phyloP scores from a whole-genome alignment of 2,113 vertebrate genomes.

The Cephalopholis sonnerati region DNA sequence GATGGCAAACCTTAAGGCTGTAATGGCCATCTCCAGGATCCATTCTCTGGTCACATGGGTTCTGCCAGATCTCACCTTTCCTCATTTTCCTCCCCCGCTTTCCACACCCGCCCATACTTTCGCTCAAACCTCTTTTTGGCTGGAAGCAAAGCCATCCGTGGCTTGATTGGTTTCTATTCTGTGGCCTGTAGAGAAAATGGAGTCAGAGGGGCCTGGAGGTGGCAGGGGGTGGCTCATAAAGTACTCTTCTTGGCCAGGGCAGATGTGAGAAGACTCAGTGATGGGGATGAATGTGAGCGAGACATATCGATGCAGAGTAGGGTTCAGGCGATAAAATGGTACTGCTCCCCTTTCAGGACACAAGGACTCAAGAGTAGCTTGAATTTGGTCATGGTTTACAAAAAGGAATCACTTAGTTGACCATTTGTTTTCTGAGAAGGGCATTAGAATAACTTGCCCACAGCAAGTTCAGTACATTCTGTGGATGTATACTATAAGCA shows the following conservation, averaged over 20 bases:
- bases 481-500: neutral
- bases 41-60: slow-evolving; percentile 53
- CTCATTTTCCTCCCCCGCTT: neutral
- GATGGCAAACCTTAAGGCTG: slow-evolving; percentile 56
- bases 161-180: slow-evolving; percentile 78
- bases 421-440: slow-evolving; percentile 19
- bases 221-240: slow-evolving; percentile 37
- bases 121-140: slow-evolving; percentile 27
- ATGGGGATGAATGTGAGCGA: slow-evolving; percentile 26
- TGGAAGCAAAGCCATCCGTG: slow-evolving; percentile 66
- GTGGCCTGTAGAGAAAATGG: slow-evolving; percentile 24
- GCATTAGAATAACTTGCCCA: neutral
- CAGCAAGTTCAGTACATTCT: neutral
- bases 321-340: slow-evolving; percentile 9
- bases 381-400: neutral
- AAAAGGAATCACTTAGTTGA: neutral
- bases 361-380: neutral
- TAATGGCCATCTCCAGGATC: slow-evolving; percentile 56
- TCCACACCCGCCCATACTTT: neutral
- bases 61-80: slow-evolving; percentile 26
- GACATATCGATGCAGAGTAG: slow-evolving; percentile 16
- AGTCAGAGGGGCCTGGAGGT: slow-evolving; percentile 2
- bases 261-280: slow-evolving; percentile 36
- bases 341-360: neutral
- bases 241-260: neutral